phyloP scores from a whole-genome alignment of 2,797 vertebrate species.

The Myotis planiceps region DNA sequence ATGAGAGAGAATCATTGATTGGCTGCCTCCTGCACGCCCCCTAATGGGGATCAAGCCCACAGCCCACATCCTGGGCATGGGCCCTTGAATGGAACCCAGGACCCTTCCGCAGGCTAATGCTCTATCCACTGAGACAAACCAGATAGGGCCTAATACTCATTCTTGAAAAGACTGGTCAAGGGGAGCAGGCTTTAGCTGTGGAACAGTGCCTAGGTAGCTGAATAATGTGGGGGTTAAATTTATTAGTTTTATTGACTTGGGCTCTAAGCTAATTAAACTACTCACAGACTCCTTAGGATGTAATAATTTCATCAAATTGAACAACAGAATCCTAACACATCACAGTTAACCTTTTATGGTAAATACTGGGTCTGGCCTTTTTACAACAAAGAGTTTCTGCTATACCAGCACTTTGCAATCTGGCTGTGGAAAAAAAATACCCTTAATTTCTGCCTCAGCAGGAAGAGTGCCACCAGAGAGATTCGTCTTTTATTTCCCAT shows the following conservation, averaged over 20 bases:
- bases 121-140: too few species aligned
- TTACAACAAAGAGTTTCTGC: slow-evolving; percentile 31
- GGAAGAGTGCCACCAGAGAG: background rate
- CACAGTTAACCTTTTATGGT: slow-evolving; percentile 26
- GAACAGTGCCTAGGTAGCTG: background rate
- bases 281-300: background rate
- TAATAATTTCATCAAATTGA: slow-evolving; percentile 39
- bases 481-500: background rate
- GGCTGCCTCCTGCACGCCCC: too few species aligned
- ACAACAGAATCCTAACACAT: background rate
- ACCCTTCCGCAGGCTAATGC: too few species aligned
- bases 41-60: too few species aligned
- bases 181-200: background rate
- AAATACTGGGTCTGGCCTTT: background rate
- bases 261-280: background rate
- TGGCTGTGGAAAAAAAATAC: background rate
- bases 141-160: background rate
- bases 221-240: background rate
- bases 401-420: background rate
- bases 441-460: slow-evolving; percentile 30
- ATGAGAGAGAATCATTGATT: too few species aligned
- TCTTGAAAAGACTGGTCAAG: background rate
- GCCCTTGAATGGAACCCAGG: too few species aligned
- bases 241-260: background rate
- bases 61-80: too few species aligned